Evolutionary conservation across 2,888 invertebrate species (phyloP).

Genomic region (Apoda limacodes): DNA sequence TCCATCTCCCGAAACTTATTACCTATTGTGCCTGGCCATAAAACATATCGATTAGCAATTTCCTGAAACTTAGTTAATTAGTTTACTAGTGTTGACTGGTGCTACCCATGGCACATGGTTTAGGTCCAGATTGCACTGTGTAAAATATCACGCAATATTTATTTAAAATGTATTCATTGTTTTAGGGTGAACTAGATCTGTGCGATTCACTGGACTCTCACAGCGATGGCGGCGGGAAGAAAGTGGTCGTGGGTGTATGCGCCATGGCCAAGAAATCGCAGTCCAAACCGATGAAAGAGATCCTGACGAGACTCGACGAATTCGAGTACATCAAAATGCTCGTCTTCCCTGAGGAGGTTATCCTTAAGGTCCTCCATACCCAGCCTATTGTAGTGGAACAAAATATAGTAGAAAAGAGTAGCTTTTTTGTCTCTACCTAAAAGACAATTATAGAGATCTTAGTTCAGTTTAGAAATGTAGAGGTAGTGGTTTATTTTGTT

Average conservation of each 20-base stretch:
- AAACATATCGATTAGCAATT: too few species aligned
- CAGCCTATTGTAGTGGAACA: slow-evolving; percentile 59
- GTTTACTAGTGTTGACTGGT: too few species aligned
- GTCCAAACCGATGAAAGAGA: slow-evolving; percentile 99
- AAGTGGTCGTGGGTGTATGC: slow-evolving; percentile 97
- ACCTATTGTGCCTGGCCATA: too few species aligned
- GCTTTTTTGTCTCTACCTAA: too few species aligned
- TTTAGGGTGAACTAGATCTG: slow-evolving; percentile 82
- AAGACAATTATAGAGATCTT: too few species aligned
- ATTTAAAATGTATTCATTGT: slow-evolving; percentile 12
- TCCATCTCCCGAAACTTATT: too few species aligned
- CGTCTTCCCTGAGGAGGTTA: slow-evolving; percentile 96
- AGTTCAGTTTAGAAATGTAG: too few species aligned
- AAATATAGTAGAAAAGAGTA: too few species aligned
- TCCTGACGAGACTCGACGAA: slow-evolving; percentile 93
- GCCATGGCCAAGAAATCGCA: slow-evolving; percentile 99
- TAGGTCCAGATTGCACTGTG: too few species aligned
- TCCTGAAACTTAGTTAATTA: background rate
- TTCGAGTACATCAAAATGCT: slow-evolving; percentile 96
- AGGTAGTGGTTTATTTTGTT: too few species aligned
- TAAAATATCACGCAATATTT: too few species aligned
- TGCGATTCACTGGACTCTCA: slow-evolving; percentile 74
- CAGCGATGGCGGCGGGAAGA: slow-evolving; percentile 79
- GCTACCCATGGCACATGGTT: too few species aligned
- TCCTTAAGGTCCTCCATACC: slow-evolving; percentile 82